A percentile compares a stretch with the other conserved stretches of the same genome.
Evolutionary conservation across 2,888 invertebrate species (phyloP).

Genomic region (Yponomeuta plumbellus): DNA sequence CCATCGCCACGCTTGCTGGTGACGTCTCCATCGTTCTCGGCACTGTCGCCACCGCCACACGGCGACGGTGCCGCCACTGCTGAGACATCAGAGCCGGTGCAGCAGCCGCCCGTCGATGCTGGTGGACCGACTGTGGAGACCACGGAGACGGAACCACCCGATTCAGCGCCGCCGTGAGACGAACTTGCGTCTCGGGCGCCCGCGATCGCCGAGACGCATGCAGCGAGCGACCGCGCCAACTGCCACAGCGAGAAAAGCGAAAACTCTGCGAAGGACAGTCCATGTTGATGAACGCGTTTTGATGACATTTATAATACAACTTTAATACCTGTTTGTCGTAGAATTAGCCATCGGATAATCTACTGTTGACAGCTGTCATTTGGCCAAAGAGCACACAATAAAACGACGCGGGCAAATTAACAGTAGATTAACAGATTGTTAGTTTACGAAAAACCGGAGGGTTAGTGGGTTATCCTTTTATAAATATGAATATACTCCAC

Average conservation of each 20-base stretch:
- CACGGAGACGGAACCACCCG: neutral
- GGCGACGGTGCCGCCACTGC: constrained; percentile 17
- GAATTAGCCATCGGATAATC: too few species aligned
- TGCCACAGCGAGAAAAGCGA: neutral
- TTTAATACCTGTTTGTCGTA: too few species aligned
- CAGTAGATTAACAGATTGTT: too few species aligned
- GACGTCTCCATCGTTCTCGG: constrained; percentile 23
- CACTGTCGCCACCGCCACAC: constrained; percentile 20
- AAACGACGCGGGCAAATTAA: too few species aligned
- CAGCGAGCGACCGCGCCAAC: neutral
- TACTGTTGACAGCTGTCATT: too few species aligned
- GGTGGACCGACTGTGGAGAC: constrained; percentile 18
- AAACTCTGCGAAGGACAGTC: constrained; percentile 18
- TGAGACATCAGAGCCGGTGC: constrained; percentile 18
- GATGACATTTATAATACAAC: constrained; percentile 39
- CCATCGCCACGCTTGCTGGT: constrained; percentile 33
- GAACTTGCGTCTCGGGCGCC: neutral
- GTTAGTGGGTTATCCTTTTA: constrained; percentile 28
- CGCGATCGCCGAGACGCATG: neutral
- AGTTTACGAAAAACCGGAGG: too few species aligned
- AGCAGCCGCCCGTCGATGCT: neutral
- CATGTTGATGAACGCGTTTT: constrained; percentile 43
- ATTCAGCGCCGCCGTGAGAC: neutral
- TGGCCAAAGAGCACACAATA: too few species aligned
- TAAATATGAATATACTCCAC: constrained; percentile 28